These are phyloP conservation scores for Sitobion miscanthi DNA, from an alignment of 1,140 invertebrate species.

Conservation along the genomic window DNA sequence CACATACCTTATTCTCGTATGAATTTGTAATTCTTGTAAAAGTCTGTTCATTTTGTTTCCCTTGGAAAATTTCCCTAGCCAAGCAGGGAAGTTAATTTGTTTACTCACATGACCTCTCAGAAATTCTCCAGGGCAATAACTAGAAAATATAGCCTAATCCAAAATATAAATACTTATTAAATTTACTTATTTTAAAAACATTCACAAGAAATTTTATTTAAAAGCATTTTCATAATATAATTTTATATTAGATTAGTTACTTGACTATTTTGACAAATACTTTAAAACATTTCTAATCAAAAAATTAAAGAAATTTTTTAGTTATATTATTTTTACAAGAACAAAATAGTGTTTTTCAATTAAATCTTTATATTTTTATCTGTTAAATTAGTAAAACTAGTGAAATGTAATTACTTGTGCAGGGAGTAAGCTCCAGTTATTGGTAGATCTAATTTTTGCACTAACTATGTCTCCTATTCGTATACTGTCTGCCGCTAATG, in stretches of 20 bases:
- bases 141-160: constrained; percentile 83
- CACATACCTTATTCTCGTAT: constrained; percentile 77
- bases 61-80: constrained; percentile 95
- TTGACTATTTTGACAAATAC: neutral
- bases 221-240: neutral
- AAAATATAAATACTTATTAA: constrained; percentile 28
- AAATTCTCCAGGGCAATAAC: constrained; percentile 85
- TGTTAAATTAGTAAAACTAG: constrained; percentile 24
- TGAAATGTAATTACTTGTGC: constrained; percentile 69
- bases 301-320: neutral
- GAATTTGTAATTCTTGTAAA: constrained; percentile 81
- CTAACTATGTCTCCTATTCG: constrained; percentile 87
- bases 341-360: neutral
- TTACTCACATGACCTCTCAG: constrained; percentile 79
- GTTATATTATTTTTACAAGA: neutral
- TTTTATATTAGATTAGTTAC: neutral
- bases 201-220: neutral
- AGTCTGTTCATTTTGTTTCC: constrained; percentile 81
- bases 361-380: neutral
- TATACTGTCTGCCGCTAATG: constrained; percentile 83
- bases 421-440: constrained; percentile 90
- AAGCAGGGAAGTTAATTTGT: constrained; percentile 89
- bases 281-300: neutral
- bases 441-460: constrained; percentile 75
- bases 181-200: neutral